Base-by-base conservation (phyloP, 2,113 vertebrate species). In the Agapornis roseicollis region DNA sequence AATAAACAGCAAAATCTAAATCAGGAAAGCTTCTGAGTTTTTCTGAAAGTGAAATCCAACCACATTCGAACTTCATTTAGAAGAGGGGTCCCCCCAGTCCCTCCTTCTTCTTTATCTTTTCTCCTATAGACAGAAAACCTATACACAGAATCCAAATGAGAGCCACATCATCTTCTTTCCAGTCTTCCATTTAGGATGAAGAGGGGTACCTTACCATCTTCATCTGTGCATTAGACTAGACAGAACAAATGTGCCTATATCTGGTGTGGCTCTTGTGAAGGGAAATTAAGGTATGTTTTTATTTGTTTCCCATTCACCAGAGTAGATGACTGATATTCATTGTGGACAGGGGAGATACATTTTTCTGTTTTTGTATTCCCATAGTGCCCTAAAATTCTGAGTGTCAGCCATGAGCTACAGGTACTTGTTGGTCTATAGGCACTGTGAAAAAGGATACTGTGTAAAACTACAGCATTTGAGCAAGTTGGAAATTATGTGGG, bases 241-340 rank as follows among this genome's bases (percentile, higher is more conserved):
- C 29, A 37, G 3, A 74, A 29, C 17, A n/a, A 31, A 7, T 8
- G 11, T 9, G 10, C 10, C 49, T 76, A 2, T 15, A 47, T 28
- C 31, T 77, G 6, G 1, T 55, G 11, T 35, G 24, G 13, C 4
- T 82, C 9, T 74, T 49, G 5, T n/a, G 24, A 77, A 56, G n/a
- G 4, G 5, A 55, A 63, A 72, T 19, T 14, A 53, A 8, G 11
- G 24, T 76, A 72, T 55, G 12, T 8, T 2, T 14, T 55, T 35
- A 18, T 22, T 63, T 50, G 27, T 41, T 52, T 66, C 33, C 42
- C 17, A 2, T 73, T 88, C 0, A 0, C 22, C 15, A 31, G 33
- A 69, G 49, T 0, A 4, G 52, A 55, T 9, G 2, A 24, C 2
- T 56, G 25, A 24, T 39, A 24, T 28, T 65, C 31, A 10, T 0